These are phyloP conservation scores for Dryobota labecula DNA, from an alignment of 2,888 invertebrate species.

Conservation along the genomic window DNA sequence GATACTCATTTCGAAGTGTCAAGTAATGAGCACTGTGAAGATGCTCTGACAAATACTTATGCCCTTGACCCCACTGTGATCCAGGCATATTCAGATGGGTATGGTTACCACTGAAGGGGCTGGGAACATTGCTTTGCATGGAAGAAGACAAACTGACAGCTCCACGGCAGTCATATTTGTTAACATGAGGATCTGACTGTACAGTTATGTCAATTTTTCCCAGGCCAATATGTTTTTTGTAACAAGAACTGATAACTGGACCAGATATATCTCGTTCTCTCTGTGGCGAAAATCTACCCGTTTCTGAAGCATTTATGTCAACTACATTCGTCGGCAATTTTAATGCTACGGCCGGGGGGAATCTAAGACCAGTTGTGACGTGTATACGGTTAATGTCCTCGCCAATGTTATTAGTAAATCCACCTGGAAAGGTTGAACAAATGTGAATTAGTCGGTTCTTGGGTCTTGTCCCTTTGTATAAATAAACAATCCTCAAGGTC, in stretches of 20 bases:
- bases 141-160: slow-evolving; percentile 92
- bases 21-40: slow-evolving; percentile 92
- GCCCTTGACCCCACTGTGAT: slow-evolving; percentile 92
- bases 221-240: slow-evolving; percentile 73
- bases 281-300: slow-evolving; percentile 92
- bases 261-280: slow-evolving; percentile 92
- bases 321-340: slow-evolving; percentile 91
- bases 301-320: slow-evolving; percentile 92
- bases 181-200: slow-evolving; percentile 90
- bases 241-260: slow-evolving; percentile 89
- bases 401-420: slow-evolving; percentile 71
- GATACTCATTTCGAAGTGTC: slow-evolving; percentile 88
- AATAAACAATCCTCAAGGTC: slow-evolving; percentile 42
- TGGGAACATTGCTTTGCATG: slow-evolving; percentile 94
- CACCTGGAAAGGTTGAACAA: slow-evolving; percentile 66
- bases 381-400: slow-evolving; percentile 89
- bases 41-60: slow-evolving; percentile 93
- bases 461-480: slow-evolving; percentile 7
- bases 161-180: slow-evolving; percentile 93
- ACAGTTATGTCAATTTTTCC: slow-evolving; percentile 79
- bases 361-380: slow-evolving; percentile 84
- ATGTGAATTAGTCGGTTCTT: slow-evolving; percentile 14
- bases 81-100: slow-evolving; percentile 95
- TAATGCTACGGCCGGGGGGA: slow-evolving; percentile 88
- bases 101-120: slow-evolving; percentile 91